Evolutionary conservation across 1,140 invertebrate genomes (phyloP), one percentile per base, ranked within the genome.

Genomic region (Aleiodes sp.): DNA sequence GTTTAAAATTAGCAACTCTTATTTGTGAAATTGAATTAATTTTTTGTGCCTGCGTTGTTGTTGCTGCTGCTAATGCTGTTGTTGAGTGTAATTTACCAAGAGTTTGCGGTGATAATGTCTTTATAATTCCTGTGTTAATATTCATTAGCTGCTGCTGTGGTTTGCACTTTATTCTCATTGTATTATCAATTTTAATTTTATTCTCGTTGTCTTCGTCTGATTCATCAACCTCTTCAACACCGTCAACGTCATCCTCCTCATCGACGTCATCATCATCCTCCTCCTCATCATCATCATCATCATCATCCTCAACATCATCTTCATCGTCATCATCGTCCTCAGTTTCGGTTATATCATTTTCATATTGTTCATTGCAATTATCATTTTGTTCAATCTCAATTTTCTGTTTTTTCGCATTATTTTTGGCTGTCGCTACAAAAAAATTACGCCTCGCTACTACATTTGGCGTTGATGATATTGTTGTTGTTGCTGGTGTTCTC

Each of bases 1-100:
- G 68, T 41, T 84, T 85, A 59, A 83, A 81, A 73, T 88, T 86
- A 77, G 89, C 81, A 35, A 88, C 78, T 72, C 80, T 88, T 82
- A 78, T 86, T 62, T 83, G 86, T 73, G 80, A 75, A 74, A 80
- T 64, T 1, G 76, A 78, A 83, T 70, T 87, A 73, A 83, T 63
- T 65, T 78, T 89, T 76, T 66, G 82, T 80, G 68, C 76, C 71
- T 62, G 10, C 21, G 46, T n/a, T n/a, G n/a, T n/a, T n/a, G n/a
- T n/a, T n/a, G n/a, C n/a, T n/a, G n/a, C n/a, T 33, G 31, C 35
- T 60, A 70, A 60, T 14, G 21, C 8, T 16, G 16, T 65, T 65
- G 56, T 72, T 65, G 9, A 65, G 7, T 7, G 26, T 31, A 28
- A 31, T 68, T 65, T 68, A 12, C 12, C 80, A 0, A 72, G 67